Base-by-base conservation (phyloP, 2,888 invertebrate species). In the Limnephilus marmoratus region DNA sequence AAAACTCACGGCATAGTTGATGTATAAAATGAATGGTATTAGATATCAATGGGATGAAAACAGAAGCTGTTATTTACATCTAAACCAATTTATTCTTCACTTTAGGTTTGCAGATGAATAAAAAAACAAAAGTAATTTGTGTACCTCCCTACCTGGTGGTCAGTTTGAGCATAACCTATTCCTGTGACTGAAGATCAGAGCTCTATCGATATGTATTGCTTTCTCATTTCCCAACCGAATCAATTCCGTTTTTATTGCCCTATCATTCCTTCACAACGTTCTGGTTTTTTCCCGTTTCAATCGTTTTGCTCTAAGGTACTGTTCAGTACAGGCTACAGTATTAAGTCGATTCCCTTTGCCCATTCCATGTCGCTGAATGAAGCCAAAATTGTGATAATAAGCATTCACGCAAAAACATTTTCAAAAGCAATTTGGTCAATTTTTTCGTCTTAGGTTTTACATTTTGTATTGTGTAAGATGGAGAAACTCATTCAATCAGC, bases 211-310 rank as follows among this genome's bases (percentile, higher is more conserved):
- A 29, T 86, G 24, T 29, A 86, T 86, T 15, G 34, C 34, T 90
- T 53, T 90, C 90, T 90, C 83, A 29, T 83, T 82, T 49, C 83
- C 83, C 29, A 90, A 90, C 83, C 83, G 83, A 82, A 83, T 90
- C 83, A 90, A 90, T 90, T 90, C 49, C 83, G 83, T 90, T 90
- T 90, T 90, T 90, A 90, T 90, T 45, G 49, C 90, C 90, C 90
- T 90, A 90, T 90, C 83, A 83, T 90, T 83, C 83, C 53, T 53
- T 13, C 37, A 68, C 83, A 31, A 18, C 45, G 82, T 90, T 83
- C 31, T 45, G 24, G 34, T n/a, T 82, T 81, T 90, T 82, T 90
- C 81, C 53, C 31, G 34, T 87, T 87, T 53, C 68, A 53, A 24
- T 87, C n/a, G 82, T 82, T 82, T 53, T 90, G 81, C 31, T 83